These are phyloP conservation scores for Parotocinclus haroldoi DNA, from an alignment of 2,797 vertebrate species.

Conservation along the genomic window DNA sequence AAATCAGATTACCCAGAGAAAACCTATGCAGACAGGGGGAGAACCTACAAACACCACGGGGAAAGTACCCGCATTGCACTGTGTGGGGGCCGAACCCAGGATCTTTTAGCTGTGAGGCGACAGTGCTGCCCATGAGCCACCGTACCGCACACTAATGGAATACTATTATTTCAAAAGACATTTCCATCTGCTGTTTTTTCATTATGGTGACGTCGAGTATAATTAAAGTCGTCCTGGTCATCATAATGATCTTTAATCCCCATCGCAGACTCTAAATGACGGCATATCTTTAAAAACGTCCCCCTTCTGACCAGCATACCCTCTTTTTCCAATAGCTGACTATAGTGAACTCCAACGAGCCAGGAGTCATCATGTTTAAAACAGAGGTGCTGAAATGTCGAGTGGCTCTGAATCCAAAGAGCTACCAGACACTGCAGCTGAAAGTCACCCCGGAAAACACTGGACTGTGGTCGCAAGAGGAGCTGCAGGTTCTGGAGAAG, in stretches of 20 bases:
- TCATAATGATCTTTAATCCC: neutral
- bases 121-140: too few species aligned
- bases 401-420: conserved; percentile 96
- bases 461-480: conserved; percentile 95
- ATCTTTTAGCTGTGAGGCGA: too few species aligned
- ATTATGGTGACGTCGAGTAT: too few species aligned
- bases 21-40: too few species aligned
- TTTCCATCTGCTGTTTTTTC: too few species aligned
- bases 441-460: conserved; percentile 98
- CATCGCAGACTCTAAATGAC: too few species aligned
- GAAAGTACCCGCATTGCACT: too few species aligned
- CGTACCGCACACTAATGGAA: too few species aligned
- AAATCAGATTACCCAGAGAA: too few species aligned
- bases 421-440: conserved; percentile 95
- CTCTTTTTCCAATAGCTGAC: conserved; percentile 74
- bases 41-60: too few species aligned
- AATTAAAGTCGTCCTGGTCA: neutral
- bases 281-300: neutral
- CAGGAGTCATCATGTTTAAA: conserved; percentile 99
- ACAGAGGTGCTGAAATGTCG: conserved; percentile 96
- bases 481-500: conserved; percentile 95
- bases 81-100: too few species aligned
- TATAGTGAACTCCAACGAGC: conserved; percentile 96
- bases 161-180: too few species aligned
- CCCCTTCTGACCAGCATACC: neutral